Base-by-base conservation (phyloP, 2,888 invertebrate genomes). In the Philaethria dido region DNA sequence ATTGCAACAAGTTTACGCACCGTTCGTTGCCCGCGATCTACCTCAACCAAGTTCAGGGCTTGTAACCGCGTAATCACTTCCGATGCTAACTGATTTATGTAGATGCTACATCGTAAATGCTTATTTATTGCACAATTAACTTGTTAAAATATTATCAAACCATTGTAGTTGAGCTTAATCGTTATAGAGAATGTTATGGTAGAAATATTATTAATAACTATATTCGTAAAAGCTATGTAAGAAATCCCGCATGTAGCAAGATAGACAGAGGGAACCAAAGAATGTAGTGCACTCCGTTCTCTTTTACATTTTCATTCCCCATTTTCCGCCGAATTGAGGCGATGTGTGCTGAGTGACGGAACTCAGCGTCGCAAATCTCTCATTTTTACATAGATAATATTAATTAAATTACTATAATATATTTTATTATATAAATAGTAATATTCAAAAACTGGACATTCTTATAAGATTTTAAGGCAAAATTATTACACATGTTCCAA, bases 21-120 rank as follows among this genome's bases (percentile, higher is more conserved):
- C 68, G 70, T 69, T 70, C 70, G 69, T 69, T 72, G 69, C 62
- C 71, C 72, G 69, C 72, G 72, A 73, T 69, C 72, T 70, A 72
- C 72, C 71, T 71, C 84, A 84, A 85, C 81, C 79, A 80, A 78
- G 84, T 82, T 83, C 80, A 83, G 79, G 82, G 82, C 48, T 62
- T 71, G 81, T 82, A 68, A 69, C 70, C 68, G 73, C 77, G 78
- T 83, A 83, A 85, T 84, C 79, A 80, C 83, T 85, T 86, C 87
- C 87, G 86, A 82, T 71, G 65, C 52, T 64, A 69, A 72, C 68
- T 69, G 69, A 71, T 69, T 69, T 69, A 67, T 73, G 65, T 69
- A 47, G 36, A 68, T 54, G 33, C 64, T 69, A 67, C 61, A 69
- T 42, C 55, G 62, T 68, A 66, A 63, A 62, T 44, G 63, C 39